Base-by-base conservation (phyloP, 1,140 invertebrate species). In the Meloidogyne chitwoodi region DNA sequence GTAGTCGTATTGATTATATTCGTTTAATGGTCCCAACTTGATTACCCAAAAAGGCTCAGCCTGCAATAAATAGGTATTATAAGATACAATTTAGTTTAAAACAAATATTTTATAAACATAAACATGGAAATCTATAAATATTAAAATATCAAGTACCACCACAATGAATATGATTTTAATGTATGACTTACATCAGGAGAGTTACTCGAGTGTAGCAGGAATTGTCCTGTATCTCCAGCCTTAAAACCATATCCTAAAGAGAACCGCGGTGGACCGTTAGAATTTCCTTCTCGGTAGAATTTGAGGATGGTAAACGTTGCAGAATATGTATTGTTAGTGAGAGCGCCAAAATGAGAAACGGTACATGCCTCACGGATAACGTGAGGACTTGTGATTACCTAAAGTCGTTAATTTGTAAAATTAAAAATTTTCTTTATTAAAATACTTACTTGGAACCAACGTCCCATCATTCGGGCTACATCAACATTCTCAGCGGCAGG, bases 1-100 rank as follows among this genome's bases (percentile, higher is more conserved):
- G 72, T 86, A 86, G 68, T 86, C 85, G 74, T 86, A 86, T 77
- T 86, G 85, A 38, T 86, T 86, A 80, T 87, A 87, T 71, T 86
- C 85, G 62, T 86, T 86, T 14, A 86, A 68, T 26, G 85, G 85
- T 14, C 85, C 85, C 69, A 83, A 76, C 71, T 86, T 86, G 77
- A 86, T 86, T 22, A 86, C 85, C 85, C 85, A 86, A 81, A 86
- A 84, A 81, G 76, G 76, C 11, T 74, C 74, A n/a, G 74, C 48
- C 48, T 56, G 12, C 0, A n/a, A 67, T 26, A 31, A n/a, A 8
- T 31, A 19, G 24, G 2, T 41, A 12, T 41, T 14, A 1, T 14
- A 12, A 12, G 12, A 41, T 68, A 14, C n/a, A 34, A n/a, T 27
- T 29, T 22, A 38, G 19, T 31, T 62, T 68, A 63, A 26, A 11